These are phyloP conservation scores for Turritopsis rubra DNA, from an alignment of 30 jellyfish, hydroid and myxozoan species.

Conservation along the genomic window DNA sequence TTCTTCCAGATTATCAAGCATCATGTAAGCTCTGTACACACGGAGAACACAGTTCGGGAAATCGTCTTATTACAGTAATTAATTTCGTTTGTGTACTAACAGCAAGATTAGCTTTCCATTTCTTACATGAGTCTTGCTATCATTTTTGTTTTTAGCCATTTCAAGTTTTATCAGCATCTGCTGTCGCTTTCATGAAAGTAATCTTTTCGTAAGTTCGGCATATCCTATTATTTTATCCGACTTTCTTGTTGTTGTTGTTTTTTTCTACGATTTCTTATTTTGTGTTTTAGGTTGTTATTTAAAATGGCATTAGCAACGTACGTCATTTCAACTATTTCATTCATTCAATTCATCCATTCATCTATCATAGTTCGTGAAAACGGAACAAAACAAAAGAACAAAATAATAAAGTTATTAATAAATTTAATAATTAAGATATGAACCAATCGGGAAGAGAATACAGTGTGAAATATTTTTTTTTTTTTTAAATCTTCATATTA, in stretches of 20 bases:
- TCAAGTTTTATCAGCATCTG: not conserved
- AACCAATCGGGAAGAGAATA: no score
- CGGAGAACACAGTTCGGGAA: conserved; percentile 44
- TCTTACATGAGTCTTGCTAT: not conserved
- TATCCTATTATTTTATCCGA: not conserved
- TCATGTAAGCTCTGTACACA: conserved; percentile 56
- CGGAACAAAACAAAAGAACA: no score
- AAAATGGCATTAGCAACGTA: not conserved
- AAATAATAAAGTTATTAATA: no score
- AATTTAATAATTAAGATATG: no score
- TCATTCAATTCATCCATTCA: not conserved
- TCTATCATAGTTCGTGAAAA: no score
- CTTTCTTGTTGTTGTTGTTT: not conserved
- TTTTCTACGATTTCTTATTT: not conserved
- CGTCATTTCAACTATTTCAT: not conserved
- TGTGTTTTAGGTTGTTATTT: not conserved
- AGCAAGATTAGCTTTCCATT: not conserved
- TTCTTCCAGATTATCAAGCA: conserved; percentile 78
- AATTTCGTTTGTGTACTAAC: not conserved
- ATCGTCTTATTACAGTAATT: conserved; percentile 30
- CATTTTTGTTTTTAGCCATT: not conserved
- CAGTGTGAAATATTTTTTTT: no score
- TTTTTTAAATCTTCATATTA: no score
- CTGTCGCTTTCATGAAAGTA: not conserved
- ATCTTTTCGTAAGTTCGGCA: not conserved